Percentiles rank a stretch among this genome's conserved stretches.
Conservation (phyloP, 2,113 vertebrate species). For the Upupa epops region DNA sequence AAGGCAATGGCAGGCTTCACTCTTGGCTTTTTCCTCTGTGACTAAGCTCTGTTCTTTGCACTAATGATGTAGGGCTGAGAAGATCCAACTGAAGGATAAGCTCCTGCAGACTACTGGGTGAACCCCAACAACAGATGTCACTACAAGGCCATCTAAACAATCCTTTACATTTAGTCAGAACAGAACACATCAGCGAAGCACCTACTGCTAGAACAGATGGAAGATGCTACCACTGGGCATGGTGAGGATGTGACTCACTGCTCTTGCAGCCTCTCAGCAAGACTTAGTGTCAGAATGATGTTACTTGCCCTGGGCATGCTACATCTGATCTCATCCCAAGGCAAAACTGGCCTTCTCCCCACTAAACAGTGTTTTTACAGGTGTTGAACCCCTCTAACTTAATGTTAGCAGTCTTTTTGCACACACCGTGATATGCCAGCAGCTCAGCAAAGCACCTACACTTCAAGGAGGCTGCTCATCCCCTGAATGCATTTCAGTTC, state of each 20-base stretch:
- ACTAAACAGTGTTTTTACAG: background rate
- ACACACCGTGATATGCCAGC: background rate
- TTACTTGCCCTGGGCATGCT: background rate
- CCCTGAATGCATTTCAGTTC: background rate
- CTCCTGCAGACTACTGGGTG: background rate
- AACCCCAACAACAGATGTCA: background rate
- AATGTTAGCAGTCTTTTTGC: background rate
- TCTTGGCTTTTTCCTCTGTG: background rate
- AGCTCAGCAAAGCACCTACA: background rate
- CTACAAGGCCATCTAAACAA: background rate
- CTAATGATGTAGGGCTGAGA: background rate
- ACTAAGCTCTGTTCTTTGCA: background rate
- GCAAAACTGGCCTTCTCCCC: background rate
- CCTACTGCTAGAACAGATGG: background rate
- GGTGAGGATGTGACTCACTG: background rate
- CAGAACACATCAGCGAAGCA: background rate
- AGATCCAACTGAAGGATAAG: background rate
- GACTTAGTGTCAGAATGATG: background rate
- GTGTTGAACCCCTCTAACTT: background rate
- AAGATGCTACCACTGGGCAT: fast-evolving
- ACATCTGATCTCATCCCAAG: fast-evolving
- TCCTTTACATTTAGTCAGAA: background rate
- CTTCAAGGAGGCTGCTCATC: background rate
- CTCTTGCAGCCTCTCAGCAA: fast-evolving
- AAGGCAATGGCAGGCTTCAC: background rate